Base-by-base conservation (phyloP, 2,888 invertebrate species). In the Ophion obscuratus region DNA sequence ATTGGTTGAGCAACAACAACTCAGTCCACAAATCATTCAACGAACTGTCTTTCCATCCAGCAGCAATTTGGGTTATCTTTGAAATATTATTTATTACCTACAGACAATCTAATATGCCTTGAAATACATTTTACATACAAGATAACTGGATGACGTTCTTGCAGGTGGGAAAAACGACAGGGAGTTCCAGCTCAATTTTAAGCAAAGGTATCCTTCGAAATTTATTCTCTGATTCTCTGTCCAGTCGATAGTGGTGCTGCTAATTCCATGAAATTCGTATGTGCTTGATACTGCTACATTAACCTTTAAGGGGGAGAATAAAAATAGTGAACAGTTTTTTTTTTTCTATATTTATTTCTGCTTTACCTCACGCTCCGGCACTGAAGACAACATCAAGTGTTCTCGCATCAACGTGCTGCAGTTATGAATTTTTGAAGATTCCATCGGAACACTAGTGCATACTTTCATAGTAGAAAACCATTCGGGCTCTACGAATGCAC, bases 251-350 rank as follows among this genome's bases (percentile, higher is more conserved):
- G 85, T 87, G 61, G 88, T 89, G 73, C 85, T 85, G 80, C 81
- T 89, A 20, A 27, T 86, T n/a, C 92, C 92, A 75, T 85, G 89
- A 59, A 92, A 70, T 71, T 92, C 87, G 64, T 89, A 90, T 10
- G 71, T 81, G 66, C 86, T 90, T 2, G 83, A 81, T 57, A 88
- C 66, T 20, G 87, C 88, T 24, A 89, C 73, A 44, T 61, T 80
- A 5, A 90, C 84, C 88, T 91, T 44, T 10, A 17, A 53, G n/a
- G 3, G 76, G 59, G 79, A 36, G 68, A 10, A n/a, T 70, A 71
- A 62, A 79, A 66, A 44, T 71, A 24, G 3, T 10, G 4, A 36
- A 6, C 7, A 27, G n/a, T 11, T 2, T 11, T 20, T 2, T 11
- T 20, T 24, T 61, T 47, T 47, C 10, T 47, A 27, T 73, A 31